Base-by-base conservation (phyloP, 2,888 invertebrate genomes). In the Megamerina dolium region DNA sequence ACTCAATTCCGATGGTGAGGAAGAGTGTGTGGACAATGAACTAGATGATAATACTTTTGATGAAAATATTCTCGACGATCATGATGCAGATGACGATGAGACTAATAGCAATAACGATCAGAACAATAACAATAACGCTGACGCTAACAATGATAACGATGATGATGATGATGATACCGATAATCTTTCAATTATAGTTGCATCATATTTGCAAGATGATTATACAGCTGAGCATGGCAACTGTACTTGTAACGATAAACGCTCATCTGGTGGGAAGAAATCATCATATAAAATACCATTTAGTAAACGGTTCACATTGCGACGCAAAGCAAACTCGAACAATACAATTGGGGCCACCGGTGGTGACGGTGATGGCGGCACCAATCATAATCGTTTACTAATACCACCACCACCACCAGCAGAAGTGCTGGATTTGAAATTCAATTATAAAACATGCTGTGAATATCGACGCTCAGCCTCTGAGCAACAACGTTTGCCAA, bases 401-500 rank as follows among this genome's bases (percentile, higher is more conserved):
- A 35, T 13, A 2, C 49, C 42, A 16, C 46, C 27, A 49, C 46
- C 14, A 34, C 52, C 43, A 31, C 54, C 50, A 44, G 59, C 59
- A 8, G 61, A 60, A 10, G 54, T 54, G 2, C 52, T 53, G 21
- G 53, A 54, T 34, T 46, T 71, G 6, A 68, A 66, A 34, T 51
- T 71, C 30, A 68, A 63, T 47, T 70, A 70, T 37, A 68, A 67
- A 39, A 63, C 61, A n/a, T 72, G 71, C 48, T 72, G 71, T 44
- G 73, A 74, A 51, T 69, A 72, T 46, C 72, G 72, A 18, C 50
- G 65, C 30, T 55, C 64, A 5, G 53, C 62, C 29, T 43, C 44
- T 30, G 33, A 36, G 4, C 66, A 67, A 54, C 61, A 64, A 32
- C 73, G 72, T 48, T 53, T 77, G 20, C 77, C 77, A 4, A 63